Conservation (phyloP, 64 coral and sea anemone genomes). For the Pocillopora verrucosa region DNA sequence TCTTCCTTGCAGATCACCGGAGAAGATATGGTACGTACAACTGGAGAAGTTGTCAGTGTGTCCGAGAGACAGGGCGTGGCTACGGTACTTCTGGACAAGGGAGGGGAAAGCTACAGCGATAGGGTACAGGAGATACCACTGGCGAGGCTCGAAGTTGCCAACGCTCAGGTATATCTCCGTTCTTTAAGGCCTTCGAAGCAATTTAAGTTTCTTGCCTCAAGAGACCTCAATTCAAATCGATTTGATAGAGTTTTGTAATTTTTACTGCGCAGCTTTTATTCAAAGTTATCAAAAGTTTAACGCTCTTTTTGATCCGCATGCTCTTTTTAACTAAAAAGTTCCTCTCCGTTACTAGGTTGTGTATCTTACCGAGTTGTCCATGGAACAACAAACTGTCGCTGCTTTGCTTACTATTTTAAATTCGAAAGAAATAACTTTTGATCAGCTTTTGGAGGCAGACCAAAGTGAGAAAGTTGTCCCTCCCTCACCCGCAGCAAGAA, state of each 20-base stretch:
- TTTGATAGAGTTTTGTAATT: too few species aligned
- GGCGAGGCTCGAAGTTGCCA: slow-evolving; percentile 42
- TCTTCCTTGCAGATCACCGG: slow-evolving; percentile 60
- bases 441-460: background rate
- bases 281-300: background rate
- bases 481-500: slow-evolving; percentile 23
- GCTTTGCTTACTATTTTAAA: slow-evolving; percentile 25
- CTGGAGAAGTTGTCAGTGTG: slow-evolving; percentile 68
- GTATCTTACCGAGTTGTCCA: slow-evolving; percentile 26
- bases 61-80: slow-evolving; percentile 79
- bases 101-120: slow-evolving; percentile 59
- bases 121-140: slow-evolving; percentile 53
- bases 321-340: background rate
- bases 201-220: too few species aligned
- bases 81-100: slow-evolving; percentile 45
- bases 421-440: background rate
- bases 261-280: too few species aligned
- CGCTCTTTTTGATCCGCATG: background rate
- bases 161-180: slow-evolving; percentile 54
- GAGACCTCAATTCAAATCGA: too few species aligned
- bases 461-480: background rate
- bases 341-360: slow-evolving; percentile 1
- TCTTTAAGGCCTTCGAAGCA: background rate
- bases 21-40: slow-evolving; percentile 64
- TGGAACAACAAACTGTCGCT: slow-evolving; percentile 30